Percentiles rank a stretch among this genome's conserved stretches.
phyloP scores from a whole-genome alignment of 92 coral and sea anemone species.

The Blastomussa wellsi region DNA sequence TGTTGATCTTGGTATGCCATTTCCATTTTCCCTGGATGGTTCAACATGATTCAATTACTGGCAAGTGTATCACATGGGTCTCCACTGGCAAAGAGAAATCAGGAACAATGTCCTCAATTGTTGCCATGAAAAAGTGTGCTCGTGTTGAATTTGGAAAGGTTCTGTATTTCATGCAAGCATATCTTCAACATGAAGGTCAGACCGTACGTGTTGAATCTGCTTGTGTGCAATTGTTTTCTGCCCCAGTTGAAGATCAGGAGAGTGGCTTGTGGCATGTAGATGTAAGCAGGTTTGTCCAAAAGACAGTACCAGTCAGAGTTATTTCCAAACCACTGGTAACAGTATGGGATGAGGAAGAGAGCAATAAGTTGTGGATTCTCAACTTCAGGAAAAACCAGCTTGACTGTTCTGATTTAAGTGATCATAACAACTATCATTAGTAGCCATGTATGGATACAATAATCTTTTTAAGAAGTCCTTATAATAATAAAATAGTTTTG shows the following conservation, averaged over 20 bases:
- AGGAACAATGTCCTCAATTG: slow-evolving; percentile 26
- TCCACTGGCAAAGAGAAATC: slow-evolving; percentile 31
- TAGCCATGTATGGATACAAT: no score
- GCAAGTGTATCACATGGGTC: slow-evolving; percentile 23
- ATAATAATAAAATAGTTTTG: no score
- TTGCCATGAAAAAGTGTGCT: background rate
- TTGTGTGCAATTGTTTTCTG: slow-evolving; percentile 11
- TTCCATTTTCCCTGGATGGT: no score
- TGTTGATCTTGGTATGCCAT: background rate
- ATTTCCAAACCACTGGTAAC: slow-evolving; percentile 49
- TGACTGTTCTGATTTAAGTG: background rate
- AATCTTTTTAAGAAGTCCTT: no score
- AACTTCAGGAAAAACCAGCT: slow-evolving; percentile 7
- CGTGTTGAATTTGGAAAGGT: slow-evolving; percentile 29
- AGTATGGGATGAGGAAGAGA: slow-evolving; percentile 34
- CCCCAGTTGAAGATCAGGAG: background rate
- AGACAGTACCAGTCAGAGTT: background rate
- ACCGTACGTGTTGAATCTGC: slow-evolving; percentile 16
- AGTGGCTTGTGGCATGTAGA: slow-evolving; percentile 40
- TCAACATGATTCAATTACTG: slow-evolving; percentile 27
- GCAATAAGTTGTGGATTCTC: slow-evolving; percentile 30
- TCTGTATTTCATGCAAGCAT: background rate
- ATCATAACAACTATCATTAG: no score
- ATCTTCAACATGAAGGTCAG: background rate
- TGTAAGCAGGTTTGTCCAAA: background rate